Evolutionary conservation across 1,140 invertebrate species (phyloP), one percentile per base, ranked within the genome.

Genomic region (Leptinotarsa defecta): DNA sequence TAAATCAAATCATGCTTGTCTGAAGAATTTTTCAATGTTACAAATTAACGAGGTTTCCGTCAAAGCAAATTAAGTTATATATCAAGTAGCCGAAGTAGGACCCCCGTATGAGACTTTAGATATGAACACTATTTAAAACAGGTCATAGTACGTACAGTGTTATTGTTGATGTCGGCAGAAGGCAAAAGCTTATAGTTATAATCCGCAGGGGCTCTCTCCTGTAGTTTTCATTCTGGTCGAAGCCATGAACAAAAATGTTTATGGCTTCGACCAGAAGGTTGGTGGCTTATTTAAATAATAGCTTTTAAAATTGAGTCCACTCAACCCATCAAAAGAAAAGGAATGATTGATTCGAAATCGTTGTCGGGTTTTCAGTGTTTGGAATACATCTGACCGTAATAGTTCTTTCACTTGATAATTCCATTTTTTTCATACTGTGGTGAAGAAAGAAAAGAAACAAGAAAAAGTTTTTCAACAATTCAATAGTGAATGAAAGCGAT

Each of bases 31-130:
- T n/a, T 22, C 4, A 22, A 17, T 43, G 64, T 71, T 24, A 71
- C 48, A 69, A 70, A 76, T 74, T 74, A 77, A 74, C 72, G 68
- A 74, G 64, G 62, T 63, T 71, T 67, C 76, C 73, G 68, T 77
- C 76, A 77, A 77, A 77, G 19, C 76, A 71, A 77, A 77, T 77
- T 77, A 77, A 77, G 76, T 77, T 77, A 70, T 77, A 74, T 67
- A 74, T 77, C 76, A 71, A 77, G 76, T 71, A 77, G 76, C 74
- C 71, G 65, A 68, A 65, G 74, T 48, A 57, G 72, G 17, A 69
- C 71, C 72, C 73, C 75, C 75, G n/a, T 61, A 57, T 57, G n/a
- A 17, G 52, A 15, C 15, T 15, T 19, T 17, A 57, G 52, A 19
- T 69, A 52, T 71, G 49, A 68, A 22, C 75, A 68, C 68, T 65